phyloP scores from a whole-genome alignment of 2,113 vertebrate species.

The Cryptotis parvus region DNA sequence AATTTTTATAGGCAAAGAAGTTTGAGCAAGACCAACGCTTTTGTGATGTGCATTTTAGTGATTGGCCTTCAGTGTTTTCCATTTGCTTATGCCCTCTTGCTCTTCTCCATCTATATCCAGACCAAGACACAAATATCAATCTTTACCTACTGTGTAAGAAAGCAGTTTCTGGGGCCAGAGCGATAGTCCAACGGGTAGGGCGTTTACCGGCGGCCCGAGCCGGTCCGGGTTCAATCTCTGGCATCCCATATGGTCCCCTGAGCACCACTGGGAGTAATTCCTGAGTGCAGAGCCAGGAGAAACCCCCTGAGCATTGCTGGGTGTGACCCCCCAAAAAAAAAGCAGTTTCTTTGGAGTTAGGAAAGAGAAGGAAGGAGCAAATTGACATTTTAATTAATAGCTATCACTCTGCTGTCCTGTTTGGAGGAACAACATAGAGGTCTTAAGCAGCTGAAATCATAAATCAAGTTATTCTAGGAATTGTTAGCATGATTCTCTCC shows the following conservation, averaged over 20 bases:
- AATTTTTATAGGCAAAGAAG: neutral
- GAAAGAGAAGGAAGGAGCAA: neutral
- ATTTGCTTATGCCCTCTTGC: neutral
- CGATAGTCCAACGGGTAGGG: too few species aligned
- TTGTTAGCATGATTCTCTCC: neutral
- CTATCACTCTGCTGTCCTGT: neutral
- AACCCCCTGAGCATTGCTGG: too few species aligned
- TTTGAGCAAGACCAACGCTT: neutral
- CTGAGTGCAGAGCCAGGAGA: too few species aligned
- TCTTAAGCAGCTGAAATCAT: neutral
- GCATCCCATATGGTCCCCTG: too few species aligned
- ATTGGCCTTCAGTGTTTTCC: neutral
- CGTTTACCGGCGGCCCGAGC: too few species aligned
- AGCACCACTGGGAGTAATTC: too few species aligned
- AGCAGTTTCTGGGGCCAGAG: conserved; percentile 18
- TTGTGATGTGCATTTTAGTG: neutral
- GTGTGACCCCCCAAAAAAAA: too few species aligned
- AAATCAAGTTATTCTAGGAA: neutral
- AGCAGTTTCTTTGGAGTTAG: neutral
- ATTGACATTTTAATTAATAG: neutral
- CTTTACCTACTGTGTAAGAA: neutral
- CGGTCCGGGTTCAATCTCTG: too few species aligned
- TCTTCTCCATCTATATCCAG: neutral
- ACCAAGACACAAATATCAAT: neutral
- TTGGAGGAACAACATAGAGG: too few species aligned